Evolutionary conservation across 2,888 invertebrate species (phyloP).

Genomic region (Oithona nana): DNA sequence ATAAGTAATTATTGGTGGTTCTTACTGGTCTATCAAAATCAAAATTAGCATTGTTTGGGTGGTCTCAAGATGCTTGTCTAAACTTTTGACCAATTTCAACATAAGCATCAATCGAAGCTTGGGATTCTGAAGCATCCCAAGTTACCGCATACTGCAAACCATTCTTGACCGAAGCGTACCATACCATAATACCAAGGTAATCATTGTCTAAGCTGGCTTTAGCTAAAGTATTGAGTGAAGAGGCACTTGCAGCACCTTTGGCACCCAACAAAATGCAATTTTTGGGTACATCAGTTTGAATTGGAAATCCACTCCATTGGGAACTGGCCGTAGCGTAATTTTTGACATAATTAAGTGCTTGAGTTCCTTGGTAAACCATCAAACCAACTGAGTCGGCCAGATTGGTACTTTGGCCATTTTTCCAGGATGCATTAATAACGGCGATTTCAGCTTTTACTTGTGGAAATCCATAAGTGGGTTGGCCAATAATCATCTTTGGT

Average conservation of each 20-base stretch:
- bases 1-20: too few species aligned
- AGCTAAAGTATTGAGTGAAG: not conserved
- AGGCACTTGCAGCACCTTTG: not conserved
- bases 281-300: slow-evolving; percentile 4
- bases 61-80: not conserved
- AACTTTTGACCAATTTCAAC: not conserved
- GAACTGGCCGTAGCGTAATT: slow-evolving; percentile 9
- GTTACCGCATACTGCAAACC: slow-evolving; percentile 5
- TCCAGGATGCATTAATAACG: slow-evolving; percentile 17
- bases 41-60: too few species aligned
- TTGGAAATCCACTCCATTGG: slow-evolving; percentile 15
- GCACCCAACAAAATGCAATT: slow-evolving; percentile 10
- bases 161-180: slow-evolving; percentile 15
- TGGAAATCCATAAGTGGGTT: slow-evolving; percentile 16
- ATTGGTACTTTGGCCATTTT: not conserved
- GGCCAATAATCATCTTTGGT: slow-evolving; percentile 15
- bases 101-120: not conserved
- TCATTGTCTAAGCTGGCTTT: slow-evolving; percentile 4
- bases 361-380: slow-evolving; percentile 16
- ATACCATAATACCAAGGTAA: slow-evolving; percentile 13
- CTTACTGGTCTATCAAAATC: too few species aligned
- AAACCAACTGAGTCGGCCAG: slow-evolving; percentile 13
- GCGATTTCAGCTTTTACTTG: slow-evolving; percentile 16
- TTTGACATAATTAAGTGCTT: slow-evolving; percentile 14
- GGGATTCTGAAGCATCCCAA: slow-evolving; percentile 6